Conservation (phyloP, 2,888 invertebrate genomes). For the Philonicus albiceps region DNA sequence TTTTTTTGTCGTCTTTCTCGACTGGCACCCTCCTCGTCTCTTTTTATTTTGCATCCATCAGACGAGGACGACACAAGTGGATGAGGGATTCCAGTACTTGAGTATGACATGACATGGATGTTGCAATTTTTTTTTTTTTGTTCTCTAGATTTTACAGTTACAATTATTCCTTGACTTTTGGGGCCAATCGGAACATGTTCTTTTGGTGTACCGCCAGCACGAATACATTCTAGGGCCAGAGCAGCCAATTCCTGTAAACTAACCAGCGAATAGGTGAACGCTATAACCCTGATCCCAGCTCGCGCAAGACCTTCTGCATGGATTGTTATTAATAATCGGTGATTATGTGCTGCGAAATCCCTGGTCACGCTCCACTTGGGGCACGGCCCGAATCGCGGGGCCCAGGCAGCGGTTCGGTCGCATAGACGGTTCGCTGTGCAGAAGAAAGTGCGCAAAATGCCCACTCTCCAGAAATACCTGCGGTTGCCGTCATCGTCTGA, state of each 20-base stretch:
- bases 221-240: background rate
- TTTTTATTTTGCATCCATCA: slow-evolving; percentile 23
- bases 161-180: background rate
- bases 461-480: slow-evolving; percentile 30
- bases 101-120: slow-evolving; percentile 8
- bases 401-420: background rate
- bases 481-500: background rate
- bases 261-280: background rate
- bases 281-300: background rate
- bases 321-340: slow-evolving; percentile 17
- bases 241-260: background rate
- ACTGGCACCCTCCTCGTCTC: background rate
- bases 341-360: background rate
- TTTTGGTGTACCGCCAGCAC: background rate
- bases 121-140: slow-evolving; percentile 9
- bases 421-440: background rate
- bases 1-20: slow-evolving; percentile 15
- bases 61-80: slow-evolving; percentile 25
- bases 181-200: too few relatives aligned
- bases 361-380: background rate
- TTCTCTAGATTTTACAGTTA: slow-evolving; percentile 2
- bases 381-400: background rate
- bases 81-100: slow-evolving; percentile 37
- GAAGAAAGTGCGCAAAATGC: slow-evolving; percentile 17
- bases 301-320: background rate